A percentile compares a stretch with the other conserved stretches of the same genome.
Conservation (phyloP, 2,113 vertebrate species). For the Microtus richardsoni region DNA sequence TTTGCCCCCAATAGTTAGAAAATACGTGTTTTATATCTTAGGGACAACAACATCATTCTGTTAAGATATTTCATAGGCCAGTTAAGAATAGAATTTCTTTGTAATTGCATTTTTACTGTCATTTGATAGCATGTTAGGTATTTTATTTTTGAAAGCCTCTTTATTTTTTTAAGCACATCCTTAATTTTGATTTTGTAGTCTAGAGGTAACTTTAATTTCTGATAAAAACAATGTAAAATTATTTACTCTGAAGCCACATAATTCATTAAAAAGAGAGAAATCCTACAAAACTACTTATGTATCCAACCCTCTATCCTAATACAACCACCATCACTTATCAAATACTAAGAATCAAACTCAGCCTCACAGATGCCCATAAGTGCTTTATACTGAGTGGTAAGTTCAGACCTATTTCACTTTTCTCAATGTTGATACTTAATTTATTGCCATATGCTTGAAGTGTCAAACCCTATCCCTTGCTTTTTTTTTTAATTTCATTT, state of each 20-base stretch:
- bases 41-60: constrained; percentile 21
- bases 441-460: constrained; percentile 32
- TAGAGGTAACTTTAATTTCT: constrained; percentile 23
- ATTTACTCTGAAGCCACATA: constrained; percentile 36
- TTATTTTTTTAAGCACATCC: constrained; percentile 29
- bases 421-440: constrained; percentile 45
- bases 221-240: constrained; percentile 53
- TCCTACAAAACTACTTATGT: constrained; percentile 25
- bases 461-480: background rate
- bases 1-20: constrained; percentile 53
- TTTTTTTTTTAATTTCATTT: background rate
- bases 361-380: background rate
- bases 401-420: background rate
- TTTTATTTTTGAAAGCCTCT: background rate
- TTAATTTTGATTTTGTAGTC: constrained; percentile 48
- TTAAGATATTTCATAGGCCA: constrained; percentile 27
- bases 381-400: background rate
- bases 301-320: background rate
- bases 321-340: background rate
- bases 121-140: constrained; percentile 39
- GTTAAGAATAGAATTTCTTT: constrained; percentile 32
- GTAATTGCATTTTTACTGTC: background rate
- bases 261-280: constrained; percentile 34
- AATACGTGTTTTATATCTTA: constrained; percentile 44
- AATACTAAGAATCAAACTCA: background rate